Percentiles rank a stretch among this genome's conserved stretches.
Evolutionary conservation across 1,140 invertebrate species (phyloP).

Genomic region (Latrodectus geometricus): DNA sequence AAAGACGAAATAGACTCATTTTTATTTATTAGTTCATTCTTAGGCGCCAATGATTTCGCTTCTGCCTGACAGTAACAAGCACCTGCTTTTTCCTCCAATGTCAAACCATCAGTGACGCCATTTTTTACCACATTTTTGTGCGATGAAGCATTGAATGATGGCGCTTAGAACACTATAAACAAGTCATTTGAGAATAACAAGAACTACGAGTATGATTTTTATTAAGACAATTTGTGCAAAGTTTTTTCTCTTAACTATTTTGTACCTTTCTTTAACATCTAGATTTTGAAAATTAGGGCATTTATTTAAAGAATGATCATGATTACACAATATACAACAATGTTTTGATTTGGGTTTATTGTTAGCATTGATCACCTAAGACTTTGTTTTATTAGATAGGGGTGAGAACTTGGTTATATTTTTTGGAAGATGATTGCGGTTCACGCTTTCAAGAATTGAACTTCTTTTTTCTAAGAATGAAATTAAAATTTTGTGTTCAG

Average conservation of each 20-base stretch:
- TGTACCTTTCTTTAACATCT: conserved; percentile 1
- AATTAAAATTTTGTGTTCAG: background rate
- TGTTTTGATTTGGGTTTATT: background rate
- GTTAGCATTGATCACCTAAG: background rate
- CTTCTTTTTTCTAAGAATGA: too few species aligned
- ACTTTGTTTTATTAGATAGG: background rate
- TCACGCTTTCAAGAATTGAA: too few species aligned
- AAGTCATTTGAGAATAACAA: background rate
- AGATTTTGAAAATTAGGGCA: background rate
- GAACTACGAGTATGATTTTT: too few species aligned
- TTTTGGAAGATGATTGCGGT: too few species aligned
- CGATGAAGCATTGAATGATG: background rate
- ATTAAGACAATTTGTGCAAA: too few species aligned
- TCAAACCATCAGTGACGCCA: background rate
- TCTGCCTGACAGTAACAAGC: too few species aligned
- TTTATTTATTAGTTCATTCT: too few species aligned
- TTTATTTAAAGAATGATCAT: too few species aligned
- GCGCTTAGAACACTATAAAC: background rate
- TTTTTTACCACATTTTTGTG: background rate
- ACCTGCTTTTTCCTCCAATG: background rate
- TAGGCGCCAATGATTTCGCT: too few species aligned
- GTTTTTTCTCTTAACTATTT: background rate
- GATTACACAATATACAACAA: too few species aligned
- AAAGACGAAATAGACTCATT: background rate
- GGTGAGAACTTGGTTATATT: too few species aligned